A percentile compares a stretch with the other conserved stretches of the same genome.
Evolutionary conservation across 2,113 vertebrate species (phyloP).

Genomic region (Cyprichromis sp.): DNA sequence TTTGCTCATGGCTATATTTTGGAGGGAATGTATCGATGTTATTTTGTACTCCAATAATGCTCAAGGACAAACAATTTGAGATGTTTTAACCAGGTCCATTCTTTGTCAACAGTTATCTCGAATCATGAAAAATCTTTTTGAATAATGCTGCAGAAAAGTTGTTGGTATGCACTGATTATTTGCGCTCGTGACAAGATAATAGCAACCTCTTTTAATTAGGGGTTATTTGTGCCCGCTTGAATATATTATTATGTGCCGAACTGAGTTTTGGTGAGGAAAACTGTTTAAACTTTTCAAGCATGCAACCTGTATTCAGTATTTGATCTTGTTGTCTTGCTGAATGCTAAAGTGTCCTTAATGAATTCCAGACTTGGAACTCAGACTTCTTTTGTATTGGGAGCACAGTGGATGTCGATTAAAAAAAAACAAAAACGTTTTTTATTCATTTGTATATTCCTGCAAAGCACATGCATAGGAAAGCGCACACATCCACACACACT

Average conservation of each 20-base stretch:
- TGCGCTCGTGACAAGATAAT: background rate
- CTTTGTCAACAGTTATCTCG: background rate
- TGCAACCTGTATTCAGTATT: conserved; percentile 34
- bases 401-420: conserved; percentile 35
- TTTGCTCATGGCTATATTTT: conserved; percentile 49
- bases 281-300: conserved; percentile 39
- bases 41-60: conserved; percentile 15
- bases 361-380: conserved; percentile 36
- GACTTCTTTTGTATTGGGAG: conserved; percentile 30
- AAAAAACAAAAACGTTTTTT: conserved; percentile 5
- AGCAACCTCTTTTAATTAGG: conserved; percentile 11
- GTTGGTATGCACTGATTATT: background rate
- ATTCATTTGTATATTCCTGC: conserved; percentile 25
- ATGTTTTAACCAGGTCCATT: conserved; percentile 33
- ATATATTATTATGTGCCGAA: conserved; percentile 12
- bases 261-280: conserved; percentile 19
- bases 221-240: background rate
- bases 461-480: background rate
- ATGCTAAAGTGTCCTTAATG: conserved; percentile 39
- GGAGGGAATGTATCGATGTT: conserved; percentile 31
- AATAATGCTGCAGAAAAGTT: conserved; percentile 1
- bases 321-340: conserved; percentile 40
- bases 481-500: background rate
- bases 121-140: background rate
- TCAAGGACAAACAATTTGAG: conserved; percentile 55